phyloP scores from a whole-genome alignment of 1,140 invertebrate genomes.

The Anoplolepis gracilipes region DNA sequence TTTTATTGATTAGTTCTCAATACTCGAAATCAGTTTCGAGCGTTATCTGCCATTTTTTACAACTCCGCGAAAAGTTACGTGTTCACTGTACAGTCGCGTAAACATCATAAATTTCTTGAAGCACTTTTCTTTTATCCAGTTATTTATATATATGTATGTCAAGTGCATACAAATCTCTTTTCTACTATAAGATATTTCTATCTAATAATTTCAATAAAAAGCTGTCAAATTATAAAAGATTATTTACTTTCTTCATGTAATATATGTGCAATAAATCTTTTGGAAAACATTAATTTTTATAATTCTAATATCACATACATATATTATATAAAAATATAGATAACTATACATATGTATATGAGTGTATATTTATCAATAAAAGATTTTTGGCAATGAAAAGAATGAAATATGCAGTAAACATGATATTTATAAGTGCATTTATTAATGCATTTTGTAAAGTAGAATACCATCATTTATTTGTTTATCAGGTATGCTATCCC shows the following conservation, averaged over 20 bases:
- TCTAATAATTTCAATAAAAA: neutral
- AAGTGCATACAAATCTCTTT: neutral
- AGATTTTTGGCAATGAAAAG: constrained; percentile 27
- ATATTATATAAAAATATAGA: neutral
- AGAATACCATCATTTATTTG: constrained; percentile 48
- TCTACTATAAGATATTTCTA: neutral
- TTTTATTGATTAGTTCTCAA: neutral
- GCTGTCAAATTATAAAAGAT: constrained; percentile 16
- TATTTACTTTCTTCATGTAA: neutral
- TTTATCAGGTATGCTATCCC: constrained; percentile 8
- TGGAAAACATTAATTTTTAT: neutral
- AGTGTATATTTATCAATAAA: neutral
- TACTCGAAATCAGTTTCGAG: neutral
- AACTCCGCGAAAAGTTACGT: neutral
- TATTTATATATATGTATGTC: constrained; percentile 20
- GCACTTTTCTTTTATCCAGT: neutral
- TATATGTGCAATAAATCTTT: neutral
- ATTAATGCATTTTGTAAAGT: constrained; percentile 42
- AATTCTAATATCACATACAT: neutral
- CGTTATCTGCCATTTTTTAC: neutral
- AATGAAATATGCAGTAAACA: neutral
- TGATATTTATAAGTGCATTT: constrained; percentile 37
- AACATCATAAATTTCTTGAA: constrained; percentile 23
- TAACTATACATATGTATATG: neutral
- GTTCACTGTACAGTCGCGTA: neutral